Evolutionary conservation across 1,140 invertebrate species (phyloP), one percentile per base, ranked within the genome.

Genomic region (Chironomus tepperi): DNA sequence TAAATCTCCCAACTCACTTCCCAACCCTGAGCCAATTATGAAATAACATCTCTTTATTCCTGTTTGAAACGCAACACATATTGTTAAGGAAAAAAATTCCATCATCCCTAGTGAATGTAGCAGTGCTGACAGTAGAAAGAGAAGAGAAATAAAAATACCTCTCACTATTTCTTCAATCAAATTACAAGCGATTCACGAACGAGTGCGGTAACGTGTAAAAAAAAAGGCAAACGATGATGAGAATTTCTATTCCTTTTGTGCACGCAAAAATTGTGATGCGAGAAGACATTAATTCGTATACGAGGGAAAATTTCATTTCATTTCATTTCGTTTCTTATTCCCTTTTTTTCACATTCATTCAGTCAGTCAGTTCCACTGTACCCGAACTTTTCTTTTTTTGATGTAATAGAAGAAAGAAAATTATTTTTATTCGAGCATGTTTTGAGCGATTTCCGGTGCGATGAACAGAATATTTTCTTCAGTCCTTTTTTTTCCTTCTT

Each of bases 381-480:
- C 47, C 47, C 47, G 8, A 3, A 12, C 10, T 57, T 57, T n/a
- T 57, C 15, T 15, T 15, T 57, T 57, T 57, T 57, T 15, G 47
- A 57, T 57, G 47, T 57, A n/a, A 57, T 15, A n/a, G 12, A n/a
- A 57, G n/a, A 57, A 57, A 57, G 10, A 57, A n/a, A 57, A 57
- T 57, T n/a, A 57, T 57, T 57, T 57, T 57, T 57, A 57, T 57
- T 57, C 47, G 47, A 57, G 47, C 47, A 57, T 57, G 47, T 57
- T 57, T 57, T 57, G 47, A 57, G 47, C 47, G 47, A 57, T 57
- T 57, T 57, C 47, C 47, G 47, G 47, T 57, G 47, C 47, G 47
- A 57, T 57, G 47, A 57, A 57, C 47, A 57, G 47, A 57, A 57
- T n/a, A 57, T 57, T 57, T 57, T 34, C 24, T 34, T 34, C 2